These are phyloP conservation scores for Pristionchus japonicus DNA, from an alignment of 2,888 invertebrate species.

Conservation along the genomic window DNA sequence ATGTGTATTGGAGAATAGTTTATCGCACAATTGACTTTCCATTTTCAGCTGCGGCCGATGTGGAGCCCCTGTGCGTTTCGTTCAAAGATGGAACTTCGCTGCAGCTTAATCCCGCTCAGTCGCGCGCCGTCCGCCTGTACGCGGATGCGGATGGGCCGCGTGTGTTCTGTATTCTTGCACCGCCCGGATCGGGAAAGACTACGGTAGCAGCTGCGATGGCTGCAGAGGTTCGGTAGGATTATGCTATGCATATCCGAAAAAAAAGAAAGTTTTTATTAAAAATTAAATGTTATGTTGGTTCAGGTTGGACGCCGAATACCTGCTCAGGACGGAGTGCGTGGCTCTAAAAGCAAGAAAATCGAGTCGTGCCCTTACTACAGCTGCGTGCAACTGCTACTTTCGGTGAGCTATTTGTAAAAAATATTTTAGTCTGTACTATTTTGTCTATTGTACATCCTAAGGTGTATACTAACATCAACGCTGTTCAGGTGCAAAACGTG, in stretches of 20 bases:
- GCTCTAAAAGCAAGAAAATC: neutral
- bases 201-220: conserved; percentile 15
- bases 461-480: neutral
- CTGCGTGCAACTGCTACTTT: neutral
- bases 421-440: too few species aligned
- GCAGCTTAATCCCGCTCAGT: neutral
- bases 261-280: too few species aligned
- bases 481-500: neutral
- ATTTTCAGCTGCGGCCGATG: neutral
- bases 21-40: too few species aligned
- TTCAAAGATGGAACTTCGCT: neutral
- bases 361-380: too few species aligned
- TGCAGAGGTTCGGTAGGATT: neutral
- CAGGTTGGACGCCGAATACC: neutral
- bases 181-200: conserved; percentile 25
- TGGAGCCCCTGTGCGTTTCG: neutral
- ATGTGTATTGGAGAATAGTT: too few species aligned
- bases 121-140: neutral
- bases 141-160: neutral
- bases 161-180: neutral
- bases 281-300: too few species aligned
- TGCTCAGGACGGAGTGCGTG: neutral
- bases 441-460: too few species aligned
- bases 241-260: too few species aligned
- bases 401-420: neutral